These are phyloP conservation scores for Euzetes globulus DNA, from an alignment of 2,888 invertebrate genomes.

Conservation along the genomic window DNA sequence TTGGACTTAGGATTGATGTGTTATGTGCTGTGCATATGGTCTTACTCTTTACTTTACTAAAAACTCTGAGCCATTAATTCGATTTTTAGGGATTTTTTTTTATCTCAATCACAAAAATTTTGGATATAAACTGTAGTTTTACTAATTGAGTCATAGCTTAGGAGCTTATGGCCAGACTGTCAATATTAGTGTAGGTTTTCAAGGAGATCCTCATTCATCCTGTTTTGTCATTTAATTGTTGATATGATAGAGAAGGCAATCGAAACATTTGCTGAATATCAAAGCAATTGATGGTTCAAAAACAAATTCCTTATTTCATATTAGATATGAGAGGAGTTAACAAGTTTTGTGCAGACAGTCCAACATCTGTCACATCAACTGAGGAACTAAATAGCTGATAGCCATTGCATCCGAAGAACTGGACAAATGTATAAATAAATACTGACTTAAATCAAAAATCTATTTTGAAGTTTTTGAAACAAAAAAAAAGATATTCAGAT, in stretches of 20 bases:
- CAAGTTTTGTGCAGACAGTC: background rate
- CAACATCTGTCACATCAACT: constrained; percentile 15
- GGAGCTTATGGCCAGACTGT: background rate
- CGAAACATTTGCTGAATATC: background rate
- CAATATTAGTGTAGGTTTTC: background rate
- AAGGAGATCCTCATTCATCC: no score
- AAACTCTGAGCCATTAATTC: background rate
- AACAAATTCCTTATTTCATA: background rate
- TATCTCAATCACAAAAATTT: background rate
- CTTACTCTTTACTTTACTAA: background rate
- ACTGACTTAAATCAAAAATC: background rate
- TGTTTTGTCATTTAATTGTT: constrained; percentile 1
- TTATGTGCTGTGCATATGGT: background rate
- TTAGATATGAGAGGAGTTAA: constrained; percentile 13
- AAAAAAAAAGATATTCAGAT: no score
- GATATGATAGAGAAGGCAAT: background rate
- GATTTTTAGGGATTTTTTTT: constrained; percentile 3
- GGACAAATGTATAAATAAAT: background rate
- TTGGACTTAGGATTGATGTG: background rate
- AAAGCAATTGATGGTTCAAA: background rate
- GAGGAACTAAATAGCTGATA: background rate
- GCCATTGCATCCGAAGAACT: background rate
- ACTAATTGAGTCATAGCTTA: constrained; percentile 14
- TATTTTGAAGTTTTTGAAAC: background rate
- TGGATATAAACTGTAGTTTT: background rate